Base-by-base conservation (phyloP, 2,797 vertebrate genomes). In the Otus scops region DNA sequence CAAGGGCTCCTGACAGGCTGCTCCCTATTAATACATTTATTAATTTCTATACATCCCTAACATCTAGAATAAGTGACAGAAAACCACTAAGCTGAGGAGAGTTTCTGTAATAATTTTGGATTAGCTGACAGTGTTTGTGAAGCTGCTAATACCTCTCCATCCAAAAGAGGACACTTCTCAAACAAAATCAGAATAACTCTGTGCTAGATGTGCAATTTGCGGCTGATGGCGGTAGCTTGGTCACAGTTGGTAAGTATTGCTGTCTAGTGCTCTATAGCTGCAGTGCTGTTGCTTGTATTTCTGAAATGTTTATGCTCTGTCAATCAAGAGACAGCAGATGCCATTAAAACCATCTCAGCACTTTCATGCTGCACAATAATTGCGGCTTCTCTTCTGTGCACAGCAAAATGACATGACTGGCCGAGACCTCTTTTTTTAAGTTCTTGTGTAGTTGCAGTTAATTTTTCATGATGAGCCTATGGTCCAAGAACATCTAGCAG, bases 91-190 rank as follows among this genome's bases (percentile, higher is more conserved):
- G 64, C 65, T 80, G 79, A 39, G 53, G 86, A 91, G 77, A 93
- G 47, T 51, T 68, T 74, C 63, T 85, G 17, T 91, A 82, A 84
- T 69, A 76, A 78, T 76, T 60, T 96, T 87, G 78, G 60, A 92
- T 88, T 95, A 90, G 76, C 85, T 95, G 85, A 96, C 92, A 95
- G 93, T 85, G 68, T 88, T 97, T 91, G 41, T 77, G 93, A 96
- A 90, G 83, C 85, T 84, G 50, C 57, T 94, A 86, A 60, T 95
- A 65, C 32, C 81, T 92, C 95, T 88, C 93, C 86, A 95, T 88
- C 84, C 45, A 68, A 48, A 53, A 69, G n/a, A 85, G 48, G 71
- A 75, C 45, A 89, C 83, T 86, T 95, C 81, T 90, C 65, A 93
- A 92, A 83, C 20, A 61, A 73, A 65, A 77, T 53, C 45, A 9